Percentiles rank a stretch among this genome's conserved stretches.
phyloP scores from a whole-genome alignment of 1,140 invertebrate species.

The Kradibia gibbosae region DNA sequence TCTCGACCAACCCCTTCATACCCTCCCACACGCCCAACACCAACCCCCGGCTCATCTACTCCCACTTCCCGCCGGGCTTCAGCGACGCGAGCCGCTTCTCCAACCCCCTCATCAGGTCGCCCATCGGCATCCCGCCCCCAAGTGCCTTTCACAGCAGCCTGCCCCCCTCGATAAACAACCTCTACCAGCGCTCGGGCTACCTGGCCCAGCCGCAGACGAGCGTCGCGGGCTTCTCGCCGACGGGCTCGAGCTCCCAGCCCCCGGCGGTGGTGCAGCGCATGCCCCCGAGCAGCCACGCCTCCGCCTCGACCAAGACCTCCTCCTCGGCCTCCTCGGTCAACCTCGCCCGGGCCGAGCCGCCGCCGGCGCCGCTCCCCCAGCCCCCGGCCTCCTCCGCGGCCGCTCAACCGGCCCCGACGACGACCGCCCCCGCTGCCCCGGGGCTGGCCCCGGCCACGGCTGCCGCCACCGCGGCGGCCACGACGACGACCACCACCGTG shows the following conservation, averaged over 20 bases:
- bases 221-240: slow-evolving; percentile 36
- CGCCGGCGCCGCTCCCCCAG: background rate
- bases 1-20: slow-evolving; percentile 74
- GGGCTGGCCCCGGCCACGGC: background rate
- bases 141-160: slow-evolving; percentile 71
- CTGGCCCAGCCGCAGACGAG: slow-evolving; percentile 58
- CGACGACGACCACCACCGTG: background rate
- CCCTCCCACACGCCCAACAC: slow-evolving; percentile 74
- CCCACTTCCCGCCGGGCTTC: slow-evolving; percentile 66
- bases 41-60: slow-evolving; percentile 71
- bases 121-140: slow-evolving; percentile 62
- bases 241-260: slow-evolving; percentile 47
- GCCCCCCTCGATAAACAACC: slow-evolving; percentile 68
- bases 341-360: background rate
- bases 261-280: slow-evolving; percentile 68
- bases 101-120: slow-evolving; percentile 64
- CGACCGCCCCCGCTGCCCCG: background rate
- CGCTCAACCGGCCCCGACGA: background rate
- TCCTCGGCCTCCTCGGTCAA: background rate
- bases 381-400: too few relatives aligned
- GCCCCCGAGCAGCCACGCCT: slow-evolving; percentile 64
- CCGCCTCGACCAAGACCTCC: background rate
- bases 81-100: slow-evolving; percentile 63
- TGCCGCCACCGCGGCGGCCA: background rate
- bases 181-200: slow-evolving; percentile 68